Evolutionary conservation across 2,113 vertebrate genomes (phyloP).

Genomic region (Indicator indicator): DNA sequence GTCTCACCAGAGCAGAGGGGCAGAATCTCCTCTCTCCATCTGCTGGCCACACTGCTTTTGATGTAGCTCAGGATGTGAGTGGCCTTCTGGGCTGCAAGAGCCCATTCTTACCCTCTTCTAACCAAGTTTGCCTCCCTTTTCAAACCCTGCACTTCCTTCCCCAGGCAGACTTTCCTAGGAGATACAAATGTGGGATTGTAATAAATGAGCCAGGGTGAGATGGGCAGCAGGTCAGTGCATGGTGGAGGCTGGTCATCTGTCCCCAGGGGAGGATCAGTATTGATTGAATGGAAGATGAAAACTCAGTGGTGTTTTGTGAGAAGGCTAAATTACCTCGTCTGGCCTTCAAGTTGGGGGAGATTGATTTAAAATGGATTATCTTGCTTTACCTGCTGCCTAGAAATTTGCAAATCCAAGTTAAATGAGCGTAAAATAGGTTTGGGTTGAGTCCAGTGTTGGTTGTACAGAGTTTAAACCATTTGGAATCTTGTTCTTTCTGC

Average conservation of each 20-base stretch:
- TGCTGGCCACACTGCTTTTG: no score
- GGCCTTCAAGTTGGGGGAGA: neutral
- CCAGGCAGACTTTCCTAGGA: neutral
- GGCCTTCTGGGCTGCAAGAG: no score
- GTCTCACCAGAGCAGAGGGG: no score
- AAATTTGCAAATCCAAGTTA: slow-evolving; percentile 3
- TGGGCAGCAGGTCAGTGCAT: neutral
- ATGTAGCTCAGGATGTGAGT: no score
- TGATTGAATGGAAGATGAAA: slow-evolving; percentile 33
- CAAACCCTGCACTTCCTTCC: neutral
- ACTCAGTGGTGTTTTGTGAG: slow-evolving; percentile 8
- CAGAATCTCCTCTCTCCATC: no score
- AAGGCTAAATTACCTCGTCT: slow-evolving; percentile 5
- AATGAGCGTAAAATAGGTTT: neutral
- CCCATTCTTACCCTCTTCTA: neutral
- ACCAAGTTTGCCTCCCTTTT: neutral
- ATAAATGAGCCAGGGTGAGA: neutral
- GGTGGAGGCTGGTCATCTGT: neutral
- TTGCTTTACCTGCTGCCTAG: slow-evolving; percentile 19
- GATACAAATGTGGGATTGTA: neutral
- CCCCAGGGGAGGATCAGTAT: neutral
- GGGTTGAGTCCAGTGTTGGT: neutral
- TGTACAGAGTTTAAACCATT: neutral
- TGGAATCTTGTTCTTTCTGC: neutral
- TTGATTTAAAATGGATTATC: slow-evolving; percentile 13